Evolutionary conservation across 2,113 vertebrate genomes (phyloP).

Genomic region (Saguinus imperator): DNA sequence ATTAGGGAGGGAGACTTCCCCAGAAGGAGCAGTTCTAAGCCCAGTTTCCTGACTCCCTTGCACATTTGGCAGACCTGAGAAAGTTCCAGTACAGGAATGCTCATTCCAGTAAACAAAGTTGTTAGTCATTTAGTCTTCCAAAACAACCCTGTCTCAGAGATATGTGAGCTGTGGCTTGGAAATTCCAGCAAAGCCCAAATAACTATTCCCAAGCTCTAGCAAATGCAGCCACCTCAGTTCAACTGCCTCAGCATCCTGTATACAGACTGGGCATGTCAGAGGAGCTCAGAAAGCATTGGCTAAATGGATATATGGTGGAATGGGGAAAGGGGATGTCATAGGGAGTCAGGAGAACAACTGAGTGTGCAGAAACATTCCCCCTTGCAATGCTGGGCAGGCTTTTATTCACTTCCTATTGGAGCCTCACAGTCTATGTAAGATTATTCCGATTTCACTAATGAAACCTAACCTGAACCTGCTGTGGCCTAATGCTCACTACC

Average conservation of each 20-base stretch:
- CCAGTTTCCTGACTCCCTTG: neutral
- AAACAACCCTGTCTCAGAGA: neutral
- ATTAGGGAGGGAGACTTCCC: neutral
- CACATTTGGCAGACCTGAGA: neutral
- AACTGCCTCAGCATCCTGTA: neutral
- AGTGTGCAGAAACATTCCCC: neutral
- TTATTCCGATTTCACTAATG: neutral
- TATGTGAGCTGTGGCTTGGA: neutral
- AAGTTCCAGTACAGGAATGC: neutral
- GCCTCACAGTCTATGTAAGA: neutral
- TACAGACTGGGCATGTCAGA: neutral
- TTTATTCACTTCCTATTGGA: neutral
- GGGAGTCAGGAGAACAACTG: neutral
- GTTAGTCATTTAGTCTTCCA: neutral
- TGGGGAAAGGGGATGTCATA: neutral
- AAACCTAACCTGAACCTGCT: neutral
- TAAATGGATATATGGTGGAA: neutral
- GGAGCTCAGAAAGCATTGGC: neutral
- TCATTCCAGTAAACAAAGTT: neutral
- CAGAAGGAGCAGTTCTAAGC: neutral
- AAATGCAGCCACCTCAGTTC: neutral
- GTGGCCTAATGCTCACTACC: fast-evolving
- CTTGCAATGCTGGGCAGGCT: fast-evolving
- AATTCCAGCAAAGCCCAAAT: neutral
- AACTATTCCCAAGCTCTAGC: neutral